A percentile compares a stretch with the other conserved stretches of the same genome.
phyloP scores from a whole-genome alignment of 2,888 invertebrate species.

The Himalopsyche anomala region DNA sequence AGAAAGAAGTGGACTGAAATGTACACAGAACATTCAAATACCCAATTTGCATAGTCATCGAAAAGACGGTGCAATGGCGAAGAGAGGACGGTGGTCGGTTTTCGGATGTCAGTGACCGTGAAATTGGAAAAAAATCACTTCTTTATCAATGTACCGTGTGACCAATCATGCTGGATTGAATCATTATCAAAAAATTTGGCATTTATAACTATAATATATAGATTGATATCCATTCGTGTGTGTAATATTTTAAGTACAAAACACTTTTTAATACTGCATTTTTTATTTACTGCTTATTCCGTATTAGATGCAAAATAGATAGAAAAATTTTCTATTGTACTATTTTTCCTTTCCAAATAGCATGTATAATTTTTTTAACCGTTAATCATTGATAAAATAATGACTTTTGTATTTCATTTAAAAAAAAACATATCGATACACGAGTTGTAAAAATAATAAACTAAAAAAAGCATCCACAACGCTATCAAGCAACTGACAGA shows the following conservation, averaged over 20 bases:
- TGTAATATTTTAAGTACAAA: background rate
- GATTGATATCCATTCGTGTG: background rate
- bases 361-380: too few species aligned
- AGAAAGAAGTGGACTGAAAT: background rate
- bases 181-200: constrained; percentile 31
- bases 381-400: too few species aligned
- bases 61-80: background rate
- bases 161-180: constrained; percentile 17
- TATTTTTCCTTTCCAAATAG: too few species aligned
- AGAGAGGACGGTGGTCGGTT: constrained; percentile 28
- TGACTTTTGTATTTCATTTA: too few species aligned
- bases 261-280: too few species aligned
- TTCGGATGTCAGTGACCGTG: constrained; percentile 9
- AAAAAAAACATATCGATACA: too few species aligned
- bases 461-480: too few species aligned
- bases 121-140: constrained; percentile 38
- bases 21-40: background rate
- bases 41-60: constrained; percentile 22
- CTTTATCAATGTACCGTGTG: constrained; percentile 33
- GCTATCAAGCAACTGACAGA: too few species aligned
- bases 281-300: too few species aligned
- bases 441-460: too few species aligned
- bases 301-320: too few species aligned
- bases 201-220: constrained; percentile 22
- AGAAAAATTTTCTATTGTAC: too few species aligned